Evolutionary conservation across 2,797 vertebrate species (phyloP), one percentile per base, ranked within the genome.

Genomic region (Spea hammondii): DNA sequence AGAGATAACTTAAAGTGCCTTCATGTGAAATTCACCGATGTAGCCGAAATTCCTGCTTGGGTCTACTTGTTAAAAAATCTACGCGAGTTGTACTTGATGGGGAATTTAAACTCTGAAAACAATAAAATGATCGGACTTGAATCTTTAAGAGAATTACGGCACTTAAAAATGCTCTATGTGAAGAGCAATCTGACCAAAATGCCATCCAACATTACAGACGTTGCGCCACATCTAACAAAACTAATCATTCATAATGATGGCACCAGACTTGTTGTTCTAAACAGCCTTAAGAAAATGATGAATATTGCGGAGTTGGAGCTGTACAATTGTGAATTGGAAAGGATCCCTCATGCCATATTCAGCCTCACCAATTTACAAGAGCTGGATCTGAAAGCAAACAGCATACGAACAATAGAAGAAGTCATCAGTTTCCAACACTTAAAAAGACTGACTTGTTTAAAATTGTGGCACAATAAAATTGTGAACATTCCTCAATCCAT

Each of bases 141-240:
- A 80, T 99, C 97, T 80, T 93, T 99, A 75, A 90, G 98, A 87
- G 98, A 99, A 84, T 86, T 99, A 82, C 93, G 95, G 84, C 96
- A 98, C 86, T 91, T 99, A 76, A 99, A 99, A 87, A 90, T 94
- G 83, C 91, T 99, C 77, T 94, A 99, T 0, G 93, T 99, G 74
- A 99, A 99, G 86, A 99, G 98, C 90, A 99, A 99, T 87, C 93
- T 99, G 83, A 97, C 97, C 86, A 99, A 99, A 93, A 93, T 99
- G 60, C 98, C 98, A 44, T 96, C 97, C n/a, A 99, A 99, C 88
- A 96, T 99, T 78, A 99, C 98, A 0, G 98, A 99, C 83, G 93
- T 99, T 84, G 95, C 97, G 0, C 96, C 97, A 0, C 97, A 99
- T 89, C 92, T 99, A 83, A 90, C 94, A 44, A 98, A 95, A 88